phyloP scores from a whole-genome alignment of 2,888 invertebrate species.

The Boloria euphrosyne region DNA sequence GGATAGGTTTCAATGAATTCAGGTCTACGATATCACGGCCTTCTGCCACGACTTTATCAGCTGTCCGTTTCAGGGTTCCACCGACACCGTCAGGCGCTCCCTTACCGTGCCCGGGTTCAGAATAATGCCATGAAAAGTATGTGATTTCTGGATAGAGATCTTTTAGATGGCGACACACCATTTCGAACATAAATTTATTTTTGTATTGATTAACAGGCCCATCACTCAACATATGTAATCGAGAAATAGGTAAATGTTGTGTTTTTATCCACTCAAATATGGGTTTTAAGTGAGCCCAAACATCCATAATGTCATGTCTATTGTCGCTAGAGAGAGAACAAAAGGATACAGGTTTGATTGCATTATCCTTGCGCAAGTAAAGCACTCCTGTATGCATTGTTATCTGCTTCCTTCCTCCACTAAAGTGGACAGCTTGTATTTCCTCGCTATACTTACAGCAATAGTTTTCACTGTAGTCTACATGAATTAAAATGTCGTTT shows the following conservation, averaged over 20 bases:
- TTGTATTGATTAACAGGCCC: conserved; percentile 1
- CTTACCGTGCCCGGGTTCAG: conserved; percentile 55
- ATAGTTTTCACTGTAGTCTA: not conserved
- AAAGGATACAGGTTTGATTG: not conserved
- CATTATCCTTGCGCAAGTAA: not conserved
- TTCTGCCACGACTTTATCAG: conserved; percentile 43
- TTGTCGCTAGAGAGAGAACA: conserved; percentile 2
- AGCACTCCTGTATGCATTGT: conserved; percentile 2
- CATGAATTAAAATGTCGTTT: too few relatives aligned
- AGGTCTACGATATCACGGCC: conserved; percentile 41
- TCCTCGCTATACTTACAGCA: not conserved
- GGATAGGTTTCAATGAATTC: conserved; percentile 36
- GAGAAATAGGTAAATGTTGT: not conserved
- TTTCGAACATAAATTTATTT: not conserved
- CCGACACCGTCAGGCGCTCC: conserved; percentile 55
- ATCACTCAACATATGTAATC: not conserved
- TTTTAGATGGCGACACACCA: conserved; percentile 5
- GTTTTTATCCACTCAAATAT: conserved; percentile 1
- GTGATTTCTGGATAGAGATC: not conserved
- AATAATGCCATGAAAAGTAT: conserved; percentile 50
- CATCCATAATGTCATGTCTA: not conserved
- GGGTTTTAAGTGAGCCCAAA: not conserved
- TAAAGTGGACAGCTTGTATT: conserved; percentile 2
- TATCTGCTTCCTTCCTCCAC: not conserved
- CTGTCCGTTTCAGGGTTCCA: conserved; percentile 51